Evolutionary conservation across 2,888 invertebrate species (phyloP), one percentile per base, ranked within the genome.

Genomic region (Anticlea derivata): DNA sequence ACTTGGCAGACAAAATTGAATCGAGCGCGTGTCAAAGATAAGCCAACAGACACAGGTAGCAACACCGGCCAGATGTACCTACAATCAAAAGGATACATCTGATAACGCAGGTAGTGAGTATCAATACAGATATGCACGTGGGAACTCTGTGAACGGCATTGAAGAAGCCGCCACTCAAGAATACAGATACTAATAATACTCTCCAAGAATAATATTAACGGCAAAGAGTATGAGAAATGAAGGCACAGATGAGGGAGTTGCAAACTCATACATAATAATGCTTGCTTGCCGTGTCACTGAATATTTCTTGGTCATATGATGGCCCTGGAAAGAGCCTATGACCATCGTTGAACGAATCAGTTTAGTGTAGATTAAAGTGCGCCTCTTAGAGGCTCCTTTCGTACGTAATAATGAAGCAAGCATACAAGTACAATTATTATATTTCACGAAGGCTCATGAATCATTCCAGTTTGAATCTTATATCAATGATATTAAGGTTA

Each of bases 91-190:
- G 27, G 58, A 59, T 51, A 53, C 58, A 61, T 61, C 59, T 63
- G 71, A 77, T 71, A 78, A 47, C 54, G 66, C 72, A 69, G 69
- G 66, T 68, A 69, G 60, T 52, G 55, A 68, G 70, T 70, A 70
- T 65, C 73, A 63, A 65, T 61, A 63, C 50, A 62, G 47, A 39
- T 17, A 17, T 39, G 50, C 67, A 68, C 63, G 76, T 74, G 79
- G 69, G 73, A 75, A 76, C 54, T 31, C 75, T 74, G 79, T 68
- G 73, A 75, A 76, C 54, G 31, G 17, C 12, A 43, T 27, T 50
- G 50, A 49, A 38, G 51, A 43, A 8, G 45, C 61, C 57, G 62
- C 17, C 58, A 50, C 51, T 55, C 49, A 40, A 49, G 37, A 39
- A n/a, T n/a, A n/a, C n/a, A n/a, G n/a, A n/a, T n/a, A n/a, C n/a